Conservation (phyloP, 2,888 invertebrate species). For the Ichneumoninae sp. region DNA sequence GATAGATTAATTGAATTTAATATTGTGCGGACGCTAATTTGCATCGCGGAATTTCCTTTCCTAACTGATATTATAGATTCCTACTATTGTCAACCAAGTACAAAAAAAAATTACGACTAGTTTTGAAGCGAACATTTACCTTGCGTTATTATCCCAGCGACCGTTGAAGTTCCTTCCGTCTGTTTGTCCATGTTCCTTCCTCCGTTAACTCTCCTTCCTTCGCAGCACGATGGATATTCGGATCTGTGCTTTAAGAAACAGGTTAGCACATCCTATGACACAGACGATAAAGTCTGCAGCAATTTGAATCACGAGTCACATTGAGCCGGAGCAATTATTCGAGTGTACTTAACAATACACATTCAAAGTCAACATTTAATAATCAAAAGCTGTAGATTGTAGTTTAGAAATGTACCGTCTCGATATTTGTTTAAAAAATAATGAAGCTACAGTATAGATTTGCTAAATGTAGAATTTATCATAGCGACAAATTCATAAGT, state of each 20-base stretch:
- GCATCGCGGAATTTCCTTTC: background rate
- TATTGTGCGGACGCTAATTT: background rate
- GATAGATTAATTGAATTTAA: background rate
- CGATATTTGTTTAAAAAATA: background rate
- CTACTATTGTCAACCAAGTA: background rate
- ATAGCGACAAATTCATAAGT: background rate
- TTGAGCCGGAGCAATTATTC: no score
- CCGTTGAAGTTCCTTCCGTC: background rate
- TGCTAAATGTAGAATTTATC: background rate
- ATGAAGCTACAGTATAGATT: background rate
- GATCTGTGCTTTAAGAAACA: background rate
- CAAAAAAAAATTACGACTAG: background rate
- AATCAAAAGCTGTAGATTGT: background rate
- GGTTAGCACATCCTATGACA: background rate
- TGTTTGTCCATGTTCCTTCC: background rate
- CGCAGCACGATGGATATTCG: background rate
- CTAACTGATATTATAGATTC: background rate
- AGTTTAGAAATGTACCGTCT: background rate
- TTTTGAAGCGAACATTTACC: background rate
- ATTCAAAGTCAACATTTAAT: background rate
- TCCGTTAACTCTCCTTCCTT: background rate
- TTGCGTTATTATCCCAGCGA: background rate
- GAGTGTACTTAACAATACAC: no score
- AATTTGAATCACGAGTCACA: background rate
- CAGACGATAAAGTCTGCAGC: background rate